These are phyloP conservation scores for Dysidea cf. avara DNA, from an alignment of 37 sponge, comb jelly and placozoan species.

Conservation along the genomic window DNA sequence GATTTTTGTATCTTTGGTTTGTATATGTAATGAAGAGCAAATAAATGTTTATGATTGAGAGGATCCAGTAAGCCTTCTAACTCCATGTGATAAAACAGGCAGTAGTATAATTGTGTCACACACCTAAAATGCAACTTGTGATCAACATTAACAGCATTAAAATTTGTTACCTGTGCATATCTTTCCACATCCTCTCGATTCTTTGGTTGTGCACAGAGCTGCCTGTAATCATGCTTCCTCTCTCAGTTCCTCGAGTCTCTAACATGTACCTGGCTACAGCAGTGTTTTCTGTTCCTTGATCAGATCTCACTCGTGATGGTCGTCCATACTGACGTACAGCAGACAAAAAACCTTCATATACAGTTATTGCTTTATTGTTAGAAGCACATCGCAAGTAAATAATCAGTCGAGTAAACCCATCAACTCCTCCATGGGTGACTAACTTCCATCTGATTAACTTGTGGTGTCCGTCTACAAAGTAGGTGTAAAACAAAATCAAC, in stretches of 20 bases:
- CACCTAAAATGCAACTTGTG: background rate
- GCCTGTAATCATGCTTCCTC: constrained; percentile 22
- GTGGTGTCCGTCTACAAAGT: constrained; percentile 57
- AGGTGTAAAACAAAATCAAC: no score
- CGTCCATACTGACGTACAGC: constrained; percentile 38
- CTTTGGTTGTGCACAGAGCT: constrained; percentile 27
- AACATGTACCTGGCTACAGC: constrained; percentile 53
- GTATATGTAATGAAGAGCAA: constrained; percentile 53
- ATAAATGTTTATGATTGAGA: constrained; percentile 27
- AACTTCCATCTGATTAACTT: constrained; percentile 65
- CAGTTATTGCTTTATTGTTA: constrained; percentile 63
- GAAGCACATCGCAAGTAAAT: constrained; percentile 37
- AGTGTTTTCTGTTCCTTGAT: constrained; percentile 47
- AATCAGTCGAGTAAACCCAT: constrained; percentile 54
- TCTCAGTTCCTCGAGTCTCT: constrained; percentile 19
- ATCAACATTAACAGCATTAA: no score
- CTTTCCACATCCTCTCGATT: constrained; percentile 17
- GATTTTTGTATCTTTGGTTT: constrained; percentile 39
- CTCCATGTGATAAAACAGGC: constrained; percentile 43
- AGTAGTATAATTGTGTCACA: constrained; percentile 32
- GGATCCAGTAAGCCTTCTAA: constrained; percentile 24
- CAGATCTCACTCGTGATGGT: constrained; percentile 56
- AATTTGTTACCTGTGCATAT: background rate
- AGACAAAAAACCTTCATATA: constrained; percentile 31
- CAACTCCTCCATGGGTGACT: constrained; percentile 58